Conservation (phyloP, 2,113 vertebrate species). For the Emydocephalus ijimae region DNA sequence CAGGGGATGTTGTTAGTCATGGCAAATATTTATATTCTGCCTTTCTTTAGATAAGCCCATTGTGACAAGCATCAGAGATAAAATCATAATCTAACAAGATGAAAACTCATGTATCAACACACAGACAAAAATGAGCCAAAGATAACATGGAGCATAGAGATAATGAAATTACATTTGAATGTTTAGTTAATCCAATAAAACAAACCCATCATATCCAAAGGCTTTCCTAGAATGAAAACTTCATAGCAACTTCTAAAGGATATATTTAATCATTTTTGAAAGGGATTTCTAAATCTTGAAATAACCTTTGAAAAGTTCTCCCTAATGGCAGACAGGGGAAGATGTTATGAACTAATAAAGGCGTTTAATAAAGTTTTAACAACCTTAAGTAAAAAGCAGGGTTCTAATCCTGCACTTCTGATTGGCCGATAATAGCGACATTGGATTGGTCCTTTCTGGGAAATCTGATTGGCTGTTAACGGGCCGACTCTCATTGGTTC, state of each 20-base stretch:
- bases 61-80: not conserved
- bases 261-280: not conserved
- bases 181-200: not conserved
- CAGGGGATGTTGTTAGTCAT: not conserved
- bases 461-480: too few relatives aligned
- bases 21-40: not conserved
- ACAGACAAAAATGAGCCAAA: not conserved
- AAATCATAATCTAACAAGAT: not conserved
- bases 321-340: not conserved
- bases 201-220: not conserved
- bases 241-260: not conserved
- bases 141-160: not conserved
- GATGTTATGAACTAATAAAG: not conserved
- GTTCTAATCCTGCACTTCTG: too few relatives aligned
- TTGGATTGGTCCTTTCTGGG: too few relatives aligned
- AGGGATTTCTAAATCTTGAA: not conserved
- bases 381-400: too few relatives aligned
- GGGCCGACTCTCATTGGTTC: too few relatives aligned
- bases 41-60: not conserved
- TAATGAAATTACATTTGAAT: not conserved
- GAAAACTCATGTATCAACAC: not conserved
- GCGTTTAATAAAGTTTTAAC: too few relatives aligned
- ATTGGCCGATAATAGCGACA: too few relatives aligned
- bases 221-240: not conserved
- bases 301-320: not conserved